phyloP scores from a whole-genome alignment of 23 tunicate genomes.

The Ascidia mentula region DNA sequence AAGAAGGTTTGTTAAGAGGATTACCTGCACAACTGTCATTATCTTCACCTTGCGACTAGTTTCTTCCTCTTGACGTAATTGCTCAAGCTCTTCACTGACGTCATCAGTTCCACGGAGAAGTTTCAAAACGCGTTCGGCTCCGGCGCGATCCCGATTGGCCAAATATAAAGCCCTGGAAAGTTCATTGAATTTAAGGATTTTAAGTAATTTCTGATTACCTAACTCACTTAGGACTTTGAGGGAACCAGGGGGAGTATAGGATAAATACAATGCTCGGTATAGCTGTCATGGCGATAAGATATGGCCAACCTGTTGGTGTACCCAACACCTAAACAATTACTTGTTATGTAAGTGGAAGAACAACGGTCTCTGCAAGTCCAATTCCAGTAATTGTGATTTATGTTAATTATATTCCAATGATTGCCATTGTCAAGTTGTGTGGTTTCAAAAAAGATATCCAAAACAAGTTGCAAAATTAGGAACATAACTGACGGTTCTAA shows the following conservation, averaged over 20 bases:
- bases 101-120: conserved; percentile 39
- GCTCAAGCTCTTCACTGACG: conserved; percentile 24
- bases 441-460: too few species aligned
- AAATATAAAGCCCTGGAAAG: conserved; percentile 26
- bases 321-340: conserved; percentile 45
- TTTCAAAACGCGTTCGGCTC: conserved; percentile 19
- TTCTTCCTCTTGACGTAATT: conserved; percentile 15
- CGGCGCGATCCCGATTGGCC: conserved; percentile 4
- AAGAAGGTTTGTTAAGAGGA: not conserved
- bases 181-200: not conserved
- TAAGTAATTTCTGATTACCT: too few species aligned
- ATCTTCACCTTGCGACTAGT: not conserved
- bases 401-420: too few species aligned
- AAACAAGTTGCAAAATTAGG: too few species aligned
- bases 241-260: conserved; percentile 20
- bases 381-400: too few species aligned
- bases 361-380: too few species aligned
- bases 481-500: too few species aligned
- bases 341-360: too few species aligned
- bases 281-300: conserved; percentile 42
- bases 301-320: conserved; percentile 35
- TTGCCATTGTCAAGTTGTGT: too few species aligned
- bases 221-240: conserved; percentile 61
- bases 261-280: conserved; percentile 38
- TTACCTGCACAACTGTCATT: conserved; percentile 16